Evolutionary conservation across 2,113 vertebrate genomes (phyloP).

Genomic region (Nannospalax galili): DNA sequence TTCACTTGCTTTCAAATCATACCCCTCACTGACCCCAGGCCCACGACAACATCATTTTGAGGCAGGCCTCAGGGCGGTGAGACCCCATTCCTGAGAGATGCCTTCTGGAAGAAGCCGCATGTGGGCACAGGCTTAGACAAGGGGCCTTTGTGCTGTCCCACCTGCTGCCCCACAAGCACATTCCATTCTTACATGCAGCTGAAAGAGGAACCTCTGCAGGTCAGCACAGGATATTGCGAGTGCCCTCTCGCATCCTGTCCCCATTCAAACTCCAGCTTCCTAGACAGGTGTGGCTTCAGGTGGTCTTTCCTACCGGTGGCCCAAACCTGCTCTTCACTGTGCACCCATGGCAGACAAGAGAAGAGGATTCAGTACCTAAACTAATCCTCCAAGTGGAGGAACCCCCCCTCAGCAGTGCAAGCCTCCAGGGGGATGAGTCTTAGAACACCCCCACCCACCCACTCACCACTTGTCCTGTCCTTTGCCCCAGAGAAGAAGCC

Average conservation of each 20-base stretch:
- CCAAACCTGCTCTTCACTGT: slow-evolving; percentile 34
- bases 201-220: slow-evolving; percentile 73
- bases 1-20: background rate
- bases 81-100: background rate
- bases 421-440: background rate
- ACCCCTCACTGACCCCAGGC: background rate
- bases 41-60: background rate
- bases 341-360: slow-evolving; percentile 39
- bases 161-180: slow-evolving; percentile 78
- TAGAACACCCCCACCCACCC: background rate
- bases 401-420: background rate
- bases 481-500: background rate
- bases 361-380: background rate
- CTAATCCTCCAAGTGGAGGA: background rate
- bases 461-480: background rate
- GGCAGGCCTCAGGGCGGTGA: background rate
- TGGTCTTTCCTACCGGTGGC: slow-evolving; percentile 77
- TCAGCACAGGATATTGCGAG: slow-evolving; percentile 77
- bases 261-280: slow-evolving; percentile 73
- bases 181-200: slow-evolving; percentile 79
- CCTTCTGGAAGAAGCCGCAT: slow-evolving; percentile 56
- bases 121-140: slow-evolving; percentile 76
- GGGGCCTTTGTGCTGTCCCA: slow-evolving; percentile 78
- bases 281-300: slow-evolving; percentile 78
- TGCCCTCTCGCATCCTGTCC: slow-evolving; percentile 73